A percentile compares a stretch with the other conserved stretches of the same genome.
phyloP scores from a whole-genome alignment of 2,888 invertebrate species.

The Drosophila setosimentum region DNA sequence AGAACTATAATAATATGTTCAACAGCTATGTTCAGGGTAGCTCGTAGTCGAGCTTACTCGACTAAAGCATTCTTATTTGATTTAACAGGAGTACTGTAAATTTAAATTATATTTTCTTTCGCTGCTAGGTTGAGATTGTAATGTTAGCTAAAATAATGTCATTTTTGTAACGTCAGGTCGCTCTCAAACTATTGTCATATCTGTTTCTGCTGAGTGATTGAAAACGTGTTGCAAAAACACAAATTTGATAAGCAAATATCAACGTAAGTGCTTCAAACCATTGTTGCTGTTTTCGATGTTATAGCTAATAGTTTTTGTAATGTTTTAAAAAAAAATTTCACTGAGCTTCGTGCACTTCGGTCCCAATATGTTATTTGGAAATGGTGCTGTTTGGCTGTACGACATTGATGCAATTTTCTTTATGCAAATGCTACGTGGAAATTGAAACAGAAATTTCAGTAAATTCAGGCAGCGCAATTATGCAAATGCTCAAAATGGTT shows the following conservation, averaged over 20 bases:
- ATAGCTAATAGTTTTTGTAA: conserved; percentile 47
- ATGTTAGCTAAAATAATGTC: background rate
- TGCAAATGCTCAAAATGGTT: conserved; percentile 64
- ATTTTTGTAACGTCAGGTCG: background rate
- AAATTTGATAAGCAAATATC: conserved; percentile 73
- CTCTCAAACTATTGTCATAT: background rate
- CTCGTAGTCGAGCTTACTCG: background rate
- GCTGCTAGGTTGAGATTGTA: background rate
- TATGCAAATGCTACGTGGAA: conserved; percentile 67
- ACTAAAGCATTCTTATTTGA: background rate
- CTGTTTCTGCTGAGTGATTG: conserved; percentile 26
- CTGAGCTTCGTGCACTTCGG: conserved; percentile 30
- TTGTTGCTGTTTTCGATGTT: conserved; percentile 15
- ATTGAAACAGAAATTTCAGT: conserved; percentile 59
- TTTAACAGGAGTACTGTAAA: background rate
- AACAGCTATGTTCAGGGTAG: background rate
- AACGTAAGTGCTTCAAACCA: conserved; percentile 24
- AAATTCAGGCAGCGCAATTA: conserved; percentile 69
- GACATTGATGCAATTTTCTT: conserved; percentile 49
- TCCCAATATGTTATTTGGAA: conserved; percentile 33
- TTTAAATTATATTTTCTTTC: background rate
- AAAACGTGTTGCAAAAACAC: conserved; percentile 72
- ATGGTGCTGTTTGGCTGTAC: conserved; percentile 42
- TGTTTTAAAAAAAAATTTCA: conserved; percentile 31
- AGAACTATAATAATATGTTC: no score